Percentiles rank a stretch among this genome's conserved stretches.
phyloP scores from a whole-genome alignment of 1,140 invertebrate genomes.

The Habropoda laboriosa region DNA sequence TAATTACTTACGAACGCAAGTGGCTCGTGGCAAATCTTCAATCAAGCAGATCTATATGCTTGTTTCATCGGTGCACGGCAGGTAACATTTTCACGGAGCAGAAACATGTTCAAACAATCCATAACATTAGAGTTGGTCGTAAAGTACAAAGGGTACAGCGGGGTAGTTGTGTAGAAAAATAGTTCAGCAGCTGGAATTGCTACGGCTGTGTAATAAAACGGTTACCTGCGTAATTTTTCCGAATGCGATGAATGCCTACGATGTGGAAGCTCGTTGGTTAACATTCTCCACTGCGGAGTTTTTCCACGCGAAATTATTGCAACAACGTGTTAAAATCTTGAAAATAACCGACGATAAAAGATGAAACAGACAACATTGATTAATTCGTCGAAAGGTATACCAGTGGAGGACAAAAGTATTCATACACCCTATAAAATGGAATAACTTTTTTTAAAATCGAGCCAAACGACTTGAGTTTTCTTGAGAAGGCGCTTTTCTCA shows the following conservation, averaged over 20 bases:
- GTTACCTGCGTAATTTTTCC: constrained; percentile 55
- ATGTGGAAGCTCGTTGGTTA: constrained; percentile 20
- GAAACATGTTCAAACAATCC: constrained; percentile 34
- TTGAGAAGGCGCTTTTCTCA: too few species aligned
- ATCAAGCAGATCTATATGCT: too few species aligned
- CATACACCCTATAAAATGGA: too few species aligned
- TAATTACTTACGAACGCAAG: too few species aligned
- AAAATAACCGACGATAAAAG: not conserved
- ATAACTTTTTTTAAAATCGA: too few species aligned
- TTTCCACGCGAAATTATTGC: constrained; percentile 10
- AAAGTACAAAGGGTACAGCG: constrained; percentile 32
- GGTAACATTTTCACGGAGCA: not conserved
- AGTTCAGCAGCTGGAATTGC: constrained; percentile 39
- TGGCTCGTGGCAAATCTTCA: too few species aligned
- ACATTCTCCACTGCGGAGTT: constrained; percentile 6
- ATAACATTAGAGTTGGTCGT: constrained; percentile 37
- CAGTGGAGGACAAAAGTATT: too few species aligned
- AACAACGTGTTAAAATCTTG: not conserved
- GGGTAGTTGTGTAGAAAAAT: constrained; percentile 48
- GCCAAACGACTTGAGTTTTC: too few species aligned
- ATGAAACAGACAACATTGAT: not conserved
- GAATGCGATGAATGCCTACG: constrained; percentile 1
- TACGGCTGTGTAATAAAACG: constrained; percentile 54
- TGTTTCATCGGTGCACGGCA: too few species aligned
- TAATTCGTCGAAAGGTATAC: not conserved